Evolutionary conservation across 2,888 invertebrate genomes (phyloP).

Genomic region (Athalia cordata): DNA sequence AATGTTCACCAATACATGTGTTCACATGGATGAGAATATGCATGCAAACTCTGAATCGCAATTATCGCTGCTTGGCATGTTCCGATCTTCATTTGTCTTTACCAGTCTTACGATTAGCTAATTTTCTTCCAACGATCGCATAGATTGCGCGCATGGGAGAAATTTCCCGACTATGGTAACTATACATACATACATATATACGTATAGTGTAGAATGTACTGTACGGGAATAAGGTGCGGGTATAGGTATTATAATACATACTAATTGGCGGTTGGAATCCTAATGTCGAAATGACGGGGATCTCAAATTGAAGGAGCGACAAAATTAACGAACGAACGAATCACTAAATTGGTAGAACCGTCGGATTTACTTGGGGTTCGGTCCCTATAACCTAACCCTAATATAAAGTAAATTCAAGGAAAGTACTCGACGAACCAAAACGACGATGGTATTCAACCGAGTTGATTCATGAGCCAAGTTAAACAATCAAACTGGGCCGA

Average conservation of each 20-base stretch:
- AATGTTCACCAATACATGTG: not conserved
- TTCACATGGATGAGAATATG: not conserved
- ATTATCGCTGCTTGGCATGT: constrained; percentile 17
- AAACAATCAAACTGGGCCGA: constrained; percentile 25
- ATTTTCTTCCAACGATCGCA: too few relatives aligned
- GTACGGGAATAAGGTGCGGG: too few relatives aligned
- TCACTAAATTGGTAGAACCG: constrained; percentile 15
- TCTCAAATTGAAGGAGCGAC: constrained; percentile 1
- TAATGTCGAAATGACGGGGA: not conserved
- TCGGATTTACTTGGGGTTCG: constrained; percentile 7
- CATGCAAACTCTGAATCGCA: not conserved
- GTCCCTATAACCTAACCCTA: not conserved
- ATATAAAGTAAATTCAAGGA: constrained; percentile 14
- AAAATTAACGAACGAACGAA: constrained; percentile 20
- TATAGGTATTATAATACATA: not conserved
- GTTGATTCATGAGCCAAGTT: constrained; percentile 33
- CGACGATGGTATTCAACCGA: not conserved
- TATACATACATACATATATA: not conserved
- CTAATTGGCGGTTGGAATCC: constrained; percentile 9
- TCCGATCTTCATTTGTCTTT: constrained; percentile 9
- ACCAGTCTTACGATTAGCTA: too few relatives aligned
- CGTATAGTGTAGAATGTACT: not conserved
- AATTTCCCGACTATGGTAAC: not conserved
- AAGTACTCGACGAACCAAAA: constrained; percentile 12
- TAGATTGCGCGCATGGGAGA: not conserved